These are phyloP conservation scores for Rhagonycha lutea DNA, from an alignment of 2,888 invertebrate species.

Conservation along the genomic window DNA sequence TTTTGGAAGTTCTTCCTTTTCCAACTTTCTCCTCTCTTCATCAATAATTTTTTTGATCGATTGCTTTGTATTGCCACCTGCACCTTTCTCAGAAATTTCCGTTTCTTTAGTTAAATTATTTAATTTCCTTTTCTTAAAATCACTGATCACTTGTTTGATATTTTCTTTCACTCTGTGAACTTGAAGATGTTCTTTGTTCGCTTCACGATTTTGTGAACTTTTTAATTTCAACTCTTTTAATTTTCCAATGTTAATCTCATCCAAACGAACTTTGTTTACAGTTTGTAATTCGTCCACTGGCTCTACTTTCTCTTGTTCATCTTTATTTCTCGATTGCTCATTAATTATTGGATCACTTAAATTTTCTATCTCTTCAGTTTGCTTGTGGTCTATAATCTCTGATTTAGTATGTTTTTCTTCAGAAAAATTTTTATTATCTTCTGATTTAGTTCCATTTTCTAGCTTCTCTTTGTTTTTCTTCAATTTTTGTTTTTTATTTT, in stretches of 20 bases:
- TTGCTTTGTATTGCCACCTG: constrained; percentile 32
- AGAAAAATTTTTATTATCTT: not conserved
- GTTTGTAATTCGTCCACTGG: not conserved
- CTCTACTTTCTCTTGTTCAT: not conserved
- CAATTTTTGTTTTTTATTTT: not conserved
- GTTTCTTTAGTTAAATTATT: constrained; percentile 29
- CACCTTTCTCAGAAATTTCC: constrained; percentile 15
- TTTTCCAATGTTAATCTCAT: constrained; percentile 12
- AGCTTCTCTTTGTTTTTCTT: not conserved
- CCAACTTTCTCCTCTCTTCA: constrained; percentile 53
- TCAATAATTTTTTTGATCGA: constrained; percentile 47
- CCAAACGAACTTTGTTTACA: not conserved
- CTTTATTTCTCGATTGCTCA: constrained; percentile 1
- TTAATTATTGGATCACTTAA: not conserved
- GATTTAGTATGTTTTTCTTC: not conserved
- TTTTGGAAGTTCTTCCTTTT: constrained; percentile 57
- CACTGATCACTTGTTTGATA: constrained; percentile 23
- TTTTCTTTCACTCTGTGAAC: constrained; percentile 27
- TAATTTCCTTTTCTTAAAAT: constrained; percentile 20
- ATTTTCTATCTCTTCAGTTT: not conserved
- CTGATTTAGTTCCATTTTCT: not conserved
- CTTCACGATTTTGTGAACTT: constrained; percentile 5
- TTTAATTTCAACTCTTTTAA: constrained; percentile 10
- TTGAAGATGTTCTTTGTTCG: constrained; percentile 2
- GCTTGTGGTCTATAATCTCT: not conserved